Conservation (phyloP, 2,797 vertebrate genomes). For the Sitta carolinensis region DNA sequence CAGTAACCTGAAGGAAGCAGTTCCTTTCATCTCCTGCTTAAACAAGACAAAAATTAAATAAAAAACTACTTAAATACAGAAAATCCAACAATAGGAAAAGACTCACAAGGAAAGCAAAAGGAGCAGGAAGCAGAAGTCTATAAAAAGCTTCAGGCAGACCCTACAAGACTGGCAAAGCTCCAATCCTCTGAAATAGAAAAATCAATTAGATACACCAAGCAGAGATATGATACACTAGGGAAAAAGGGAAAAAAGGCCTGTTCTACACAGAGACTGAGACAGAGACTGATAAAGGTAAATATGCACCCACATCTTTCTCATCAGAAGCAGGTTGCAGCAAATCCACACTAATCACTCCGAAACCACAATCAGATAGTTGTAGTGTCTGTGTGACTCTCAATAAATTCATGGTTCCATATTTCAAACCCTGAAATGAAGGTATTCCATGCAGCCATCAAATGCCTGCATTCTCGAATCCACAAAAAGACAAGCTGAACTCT, state of each 20-base stretch:
- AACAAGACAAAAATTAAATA: constrained; percentile 30
- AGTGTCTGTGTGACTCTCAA: neutral
- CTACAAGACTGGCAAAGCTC: constrained; percentile 29
- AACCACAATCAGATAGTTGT: neutral
- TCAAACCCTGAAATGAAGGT: neutral
- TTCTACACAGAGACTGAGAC: neutral
- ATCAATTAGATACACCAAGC: constrained; percentile 46
- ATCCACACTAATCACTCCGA: neutral
- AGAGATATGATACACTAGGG: neutral
- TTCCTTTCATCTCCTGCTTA: constrained; percentile 6
- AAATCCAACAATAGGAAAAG: neutral
- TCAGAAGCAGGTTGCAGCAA: neutral
- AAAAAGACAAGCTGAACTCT: neutral
- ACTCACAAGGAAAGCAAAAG: neutral
- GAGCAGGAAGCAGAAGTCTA: constrained; percentile 9
- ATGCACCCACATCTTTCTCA: neutral
- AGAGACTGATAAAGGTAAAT: neutral
- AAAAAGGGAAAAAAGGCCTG: neutral
- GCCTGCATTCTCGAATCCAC: neutral
- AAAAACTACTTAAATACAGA: constrained; percentile 18
- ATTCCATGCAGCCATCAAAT: neutral
- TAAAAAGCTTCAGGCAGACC: constrained; percentile 43
- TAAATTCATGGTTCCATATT: neutral
- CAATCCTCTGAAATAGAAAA: constrained; percentile 57
- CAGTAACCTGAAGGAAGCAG: neutral